Percentiles rank a stretch among this genome's conserved stretches.
phyloP scores from a whole-genome alignment of 2,113 vertebrate genomes.

The Muscicapa adusta region DNA sequence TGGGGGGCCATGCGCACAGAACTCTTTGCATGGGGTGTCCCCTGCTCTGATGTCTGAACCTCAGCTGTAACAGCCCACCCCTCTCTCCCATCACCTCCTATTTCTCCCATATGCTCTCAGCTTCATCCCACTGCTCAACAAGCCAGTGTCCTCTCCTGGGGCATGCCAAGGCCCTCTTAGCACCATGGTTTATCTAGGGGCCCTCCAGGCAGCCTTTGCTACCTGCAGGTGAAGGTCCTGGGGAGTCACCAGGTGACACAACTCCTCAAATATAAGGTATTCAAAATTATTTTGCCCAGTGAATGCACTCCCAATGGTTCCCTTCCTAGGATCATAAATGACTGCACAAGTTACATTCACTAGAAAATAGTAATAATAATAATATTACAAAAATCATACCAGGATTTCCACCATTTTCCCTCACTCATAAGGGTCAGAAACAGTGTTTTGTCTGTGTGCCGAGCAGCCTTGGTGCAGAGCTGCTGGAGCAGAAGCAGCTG shows the following conservation, averaged over 20 bases:
- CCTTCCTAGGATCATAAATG: background rate
- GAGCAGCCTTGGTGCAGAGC: background rate
- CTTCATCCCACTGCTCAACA: background rate
- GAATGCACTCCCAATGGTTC: fast-evolving
- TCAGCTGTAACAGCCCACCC: background rate
- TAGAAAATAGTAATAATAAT: background rate
- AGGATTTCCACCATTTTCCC: background rate
- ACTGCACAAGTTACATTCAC: background rate
- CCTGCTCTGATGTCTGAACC: fast-evolving
- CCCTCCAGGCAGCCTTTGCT: background rate
- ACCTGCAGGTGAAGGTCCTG: background rate
- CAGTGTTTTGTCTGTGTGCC: background rate
- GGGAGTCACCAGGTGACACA: background rate
- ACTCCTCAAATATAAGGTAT: background rate
- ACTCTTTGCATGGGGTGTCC: background rate
- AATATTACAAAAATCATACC: background rate
- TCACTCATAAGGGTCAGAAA: background rate
- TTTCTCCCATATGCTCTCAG: background rate
- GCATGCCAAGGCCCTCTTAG: background rate
- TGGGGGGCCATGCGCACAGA: background rate
- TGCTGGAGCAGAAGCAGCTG: background rate
- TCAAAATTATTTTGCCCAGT: background rate
- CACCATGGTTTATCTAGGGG: fast-evolving
- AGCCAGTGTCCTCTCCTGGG: fast-evolving
- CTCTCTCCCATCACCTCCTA: background rate